Evolutionary conservation across 2,797 vertebrate genomes (phyloP).

Genomic region (Sebastes iracundus): DNA sequence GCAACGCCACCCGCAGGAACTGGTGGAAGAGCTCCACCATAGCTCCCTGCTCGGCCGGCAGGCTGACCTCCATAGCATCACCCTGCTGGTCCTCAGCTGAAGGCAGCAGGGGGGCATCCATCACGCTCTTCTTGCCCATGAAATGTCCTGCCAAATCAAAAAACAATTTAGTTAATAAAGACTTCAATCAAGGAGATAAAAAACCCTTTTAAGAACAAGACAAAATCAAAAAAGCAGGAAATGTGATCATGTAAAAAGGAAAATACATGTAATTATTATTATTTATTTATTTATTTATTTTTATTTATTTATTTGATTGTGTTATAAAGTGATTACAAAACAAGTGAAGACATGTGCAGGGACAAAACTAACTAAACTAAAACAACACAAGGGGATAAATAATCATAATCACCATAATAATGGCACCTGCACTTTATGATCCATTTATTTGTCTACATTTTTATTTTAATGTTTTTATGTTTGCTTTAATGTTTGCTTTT

Average conservation of each 20-base stretch:
- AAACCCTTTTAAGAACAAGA: not conserved
- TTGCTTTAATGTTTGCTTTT: no score
- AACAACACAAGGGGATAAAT: no score
- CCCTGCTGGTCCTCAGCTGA: conserved; percentile 59
- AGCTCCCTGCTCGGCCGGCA: conserved; percentile 70
- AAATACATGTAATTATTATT: not conserved
- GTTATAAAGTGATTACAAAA: no score
- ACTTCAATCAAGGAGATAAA: not conserved
- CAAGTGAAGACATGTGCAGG: no score
- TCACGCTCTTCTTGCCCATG: conserved; percentile 94
- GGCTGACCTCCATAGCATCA: conserved; percentile 51
- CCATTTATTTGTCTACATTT: no score
- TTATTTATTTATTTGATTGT: no score
- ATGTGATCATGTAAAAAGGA: not conserved
- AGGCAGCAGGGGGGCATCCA: conserved; percentile 74
- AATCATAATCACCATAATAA: no score
- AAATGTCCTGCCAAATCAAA: conserved; percentile 85
- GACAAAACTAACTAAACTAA: no score
- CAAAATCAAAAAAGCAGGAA: not conserved
- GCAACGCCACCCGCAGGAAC: conserved; percentile 83
- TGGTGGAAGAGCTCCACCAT: conserved; percentile 81
- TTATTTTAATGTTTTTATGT: no score
- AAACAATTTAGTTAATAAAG: not conserved
- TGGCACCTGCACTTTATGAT: no score
- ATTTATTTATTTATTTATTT: no score